Percentiles rank a stretch among this genome's conserved stretches.
Conservation (phyloP, 2,113 vertebrate species). For the Microtus richardsoni region DNA sequence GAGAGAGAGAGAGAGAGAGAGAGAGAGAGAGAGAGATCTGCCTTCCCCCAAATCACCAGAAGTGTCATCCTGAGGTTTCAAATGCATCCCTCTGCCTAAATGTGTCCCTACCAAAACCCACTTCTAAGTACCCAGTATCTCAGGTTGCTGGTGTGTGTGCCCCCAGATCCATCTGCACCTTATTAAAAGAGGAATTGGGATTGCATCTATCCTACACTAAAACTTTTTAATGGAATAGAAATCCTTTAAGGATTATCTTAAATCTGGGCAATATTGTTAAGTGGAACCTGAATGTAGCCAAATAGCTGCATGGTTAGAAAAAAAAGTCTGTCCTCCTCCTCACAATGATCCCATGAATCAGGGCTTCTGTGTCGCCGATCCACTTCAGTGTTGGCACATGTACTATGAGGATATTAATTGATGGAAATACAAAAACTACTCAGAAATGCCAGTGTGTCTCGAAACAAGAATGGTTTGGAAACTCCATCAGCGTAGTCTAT, state of each 20-base stretch:
- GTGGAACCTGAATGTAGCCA: slow-evolving; percentile 70
- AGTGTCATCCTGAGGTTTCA: slow-evolving; percentile 39
- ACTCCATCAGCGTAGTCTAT: background rate
- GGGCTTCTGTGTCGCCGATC: background rate
- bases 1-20: no score
- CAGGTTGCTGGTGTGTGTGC: slow-evolving; percentile 8
- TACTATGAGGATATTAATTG: slow-evolving; percentile 49
- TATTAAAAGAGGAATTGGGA: slow-evolving; percentile 73
- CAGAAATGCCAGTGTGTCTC: slow-evolving; percentile 46
- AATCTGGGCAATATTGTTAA: slow-evolving; percentile 80
- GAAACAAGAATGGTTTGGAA: slow-evolving; percentile 1
- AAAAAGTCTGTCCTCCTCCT: slow-evolving; percentile 47
- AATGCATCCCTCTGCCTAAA: slow-evolving; percentile 22
- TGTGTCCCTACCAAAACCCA: slow-evolving; percentile 31
- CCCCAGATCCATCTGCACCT: slow-evolving; percentile 60
- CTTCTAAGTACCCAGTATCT: slow-evolving; percentile 61
- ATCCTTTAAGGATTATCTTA: slow-evolving; percentile 80
- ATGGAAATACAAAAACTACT: slow-evolving; percentile 60
- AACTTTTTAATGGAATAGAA: slow-evolving; percentile 82
- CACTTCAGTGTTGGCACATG: slow-evolving; percentile 40
- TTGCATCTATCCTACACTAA: slow-evolving; percentile 64
- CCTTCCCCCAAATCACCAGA: background rate
- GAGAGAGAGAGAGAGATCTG: no score
- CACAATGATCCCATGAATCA: slow-evolving; percentile 49
- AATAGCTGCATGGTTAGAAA: slow-evolving; percentile 67